Base-by-base conservation (phyloP, 2,797 vertebrate genomes). In the Danio albolineatus region DNA sequence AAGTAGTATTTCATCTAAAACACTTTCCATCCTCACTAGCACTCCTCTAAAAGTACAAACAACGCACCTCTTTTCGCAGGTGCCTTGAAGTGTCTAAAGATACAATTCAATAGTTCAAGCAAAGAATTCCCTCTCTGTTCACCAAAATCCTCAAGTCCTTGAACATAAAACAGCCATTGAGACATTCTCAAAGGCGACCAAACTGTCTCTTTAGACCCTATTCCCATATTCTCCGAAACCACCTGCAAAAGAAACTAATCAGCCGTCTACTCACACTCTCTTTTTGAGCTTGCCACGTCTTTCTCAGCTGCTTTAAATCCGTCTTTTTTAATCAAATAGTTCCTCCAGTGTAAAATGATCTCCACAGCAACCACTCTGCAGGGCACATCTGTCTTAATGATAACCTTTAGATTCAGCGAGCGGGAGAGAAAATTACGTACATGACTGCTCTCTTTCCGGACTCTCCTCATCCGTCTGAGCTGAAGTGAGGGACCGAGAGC, bases 381-480 rank as follows among this genome's bases (percentile, higher is more conserved):
- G 64, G 78, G 59, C 54, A 69, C 82, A 79, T 82, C 62, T 65
- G 74, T 72, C 82, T 84, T 82, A 86, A 80, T 80, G 76, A 86
- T 82, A 84, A 82, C 76, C 79, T 82, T 78, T 82, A 80, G 48
- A 72, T 84, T 82, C 75, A 46, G 54, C 59, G 56, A 62, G 79
- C 16, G 46, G 57, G 66, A 82, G 78, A 77, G 73, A 71, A 54
- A 82, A 86, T 84, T 80, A 84, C 56, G 65, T 82, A 84, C 80
- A 82, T 84, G 82, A 82, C 85, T 82, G 80, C 82, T 82, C 82
- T 78, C 83, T 84, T 84, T 86, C 82, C 76, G 73, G 60, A 74
- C 56, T 64, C 59, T 84, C 54, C 80, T 84, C 80, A 80, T 84
- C 82, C 79, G 82, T 76, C 74, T 80, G 77, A 85, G 56, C 39